Evolutionary conservation across 1,140 invertebrate species (phyloP).

Genomic region (Drosophila willistoni): DNA sequence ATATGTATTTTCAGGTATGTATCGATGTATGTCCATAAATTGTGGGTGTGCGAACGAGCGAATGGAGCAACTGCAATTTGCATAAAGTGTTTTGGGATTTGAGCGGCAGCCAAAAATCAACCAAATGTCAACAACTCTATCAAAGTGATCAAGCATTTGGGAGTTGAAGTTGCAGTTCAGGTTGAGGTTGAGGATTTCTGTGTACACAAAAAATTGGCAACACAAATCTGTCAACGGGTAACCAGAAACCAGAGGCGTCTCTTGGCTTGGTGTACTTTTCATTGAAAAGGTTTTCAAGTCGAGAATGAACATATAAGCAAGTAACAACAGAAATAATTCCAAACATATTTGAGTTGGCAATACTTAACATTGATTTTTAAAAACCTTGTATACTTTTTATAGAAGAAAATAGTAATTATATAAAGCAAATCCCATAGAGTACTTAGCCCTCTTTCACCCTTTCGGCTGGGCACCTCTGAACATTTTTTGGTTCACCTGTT

Average conservation of each 20-base stretch:
- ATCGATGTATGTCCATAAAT: slow-evolving; percentile 31
- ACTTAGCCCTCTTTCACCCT: not conserved
- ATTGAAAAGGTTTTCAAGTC: not conserved
- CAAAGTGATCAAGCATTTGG: slow-evolving; percentile 48
- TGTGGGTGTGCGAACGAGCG: slow-evolving; percentile 41
- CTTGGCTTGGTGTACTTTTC: not conserved
- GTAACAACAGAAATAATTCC: too few relatives aligned
- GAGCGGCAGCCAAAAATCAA: slow-evolving; percentile 45
- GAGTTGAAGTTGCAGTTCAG: slow-evolving; percentile 25
- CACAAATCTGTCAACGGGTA: slow-evolving; percentile 69
- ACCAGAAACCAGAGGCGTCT: slow-evolving; percentile 13
- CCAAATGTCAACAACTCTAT: slow-evolving; percentile 78
- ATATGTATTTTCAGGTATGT: slow-evolving; percentile 71
- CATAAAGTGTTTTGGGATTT: slow-evolving; percentile 54
- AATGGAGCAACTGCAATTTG: slow-evolving; percentile 50
- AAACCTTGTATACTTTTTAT: too few relatives aligned
- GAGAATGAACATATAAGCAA: not conserved
- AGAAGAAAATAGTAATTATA: too few relatives aligned
- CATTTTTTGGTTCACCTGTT: slow-evolving; percentile 60
- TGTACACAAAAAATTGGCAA: slow-evolving; percentile 61
- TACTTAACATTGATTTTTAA: too few relatives aligned
- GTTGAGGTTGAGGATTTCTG: slow-evolving; percentile 28
- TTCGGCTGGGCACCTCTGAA: not conserved
- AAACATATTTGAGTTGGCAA: too few relatives aligned
- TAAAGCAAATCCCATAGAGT: not conserved